Conservation (phyloP, 2,888 invertebrate species). For the Cenopis cana region DNA sequence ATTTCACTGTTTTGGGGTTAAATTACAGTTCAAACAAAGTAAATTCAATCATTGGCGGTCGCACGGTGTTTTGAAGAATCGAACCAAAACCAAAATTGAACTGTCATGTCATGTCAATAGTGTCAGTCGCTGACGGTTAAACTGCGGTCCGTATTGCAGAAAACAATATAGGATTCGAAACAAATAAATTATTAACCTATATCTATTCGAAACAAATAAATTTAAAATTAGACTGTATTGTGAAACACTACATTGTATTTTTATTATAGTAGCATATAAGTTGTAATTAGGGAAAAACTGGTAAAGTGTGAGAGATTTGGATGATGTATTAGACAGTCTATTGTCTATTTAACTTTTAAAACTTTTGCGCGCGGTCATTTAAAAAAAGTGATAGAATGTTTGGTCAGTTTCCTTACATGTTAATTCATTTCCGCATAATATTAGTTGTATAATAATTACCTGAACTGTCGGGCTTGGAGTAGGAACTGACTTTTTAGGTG, state of each 20-base stretch:
- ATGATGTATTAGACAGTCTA: too few relatives aligned
- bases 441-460: conserved; percentile 54
- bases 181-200: too few relatives aligned
- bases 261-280: too few relatives aligned
- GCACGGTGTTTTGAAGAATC: conserved; percentile 18
- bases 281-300: too few relatives aligned
- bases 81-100: background rate
- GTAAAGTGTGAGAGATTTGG: too few relatives aligned
- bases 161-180: too few relatives aligned
- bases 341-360: background rate
- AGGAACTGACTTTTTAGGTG: conserved; percentile 78
- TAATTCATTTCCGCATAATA: background rate
- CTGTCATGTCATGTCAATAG: conserved; percentile 15
- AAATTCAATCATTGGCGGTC: conserved; percentile 21
- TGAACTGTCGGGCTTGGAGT: conserved; percentile 80
- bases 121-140: conserved; percentile 14
- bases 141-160: conserved; percentile 22
- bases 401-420: too few relatives aligned
- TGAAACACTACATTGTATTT: too few relatives aligned
- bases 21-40: background rate
- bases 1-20: background rate
- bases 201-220: too few relatives aligned
- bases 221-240: too few relatives aligned
- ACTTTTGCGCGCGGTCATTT: background rate
- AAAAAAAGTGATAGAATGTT: background rate